Base-by-base conservation (phyloP, 64 coral and sea anemone species). In the Astreopora myriophthalma region DNA sequence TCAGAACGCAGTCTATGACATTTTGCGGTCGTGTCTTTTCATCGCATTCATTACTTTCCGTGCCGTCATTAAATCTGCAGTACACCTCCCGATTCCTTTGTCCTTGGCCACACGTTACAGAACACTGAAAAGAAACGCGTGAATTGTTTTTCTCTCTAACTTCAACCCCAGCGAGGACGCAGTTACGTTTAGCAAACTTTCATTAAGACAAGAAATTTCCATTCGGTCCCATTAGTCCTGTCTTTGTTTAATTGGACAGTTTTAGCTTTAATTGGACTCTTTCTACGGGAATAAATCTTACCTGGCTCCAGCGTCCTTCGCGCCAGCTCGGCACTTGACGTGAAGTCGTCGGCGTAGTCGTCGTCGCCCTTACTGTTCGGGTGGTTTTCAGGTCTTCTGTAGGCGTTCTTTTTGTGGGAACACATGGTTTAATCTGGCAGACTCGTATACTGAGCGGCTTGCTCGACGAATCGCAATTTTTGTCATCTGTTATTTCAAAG, bases 61-160 rank as follows among this genome's bases (percentile, higher is more conserved):
- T 36, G 20, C 74, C 83, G 8, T 87, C 62, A 48, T 64, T 48
- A 28, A 60, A 44, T n/a, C 40, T 77, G 51, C 93, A 95, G 2
- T 49, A 39, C 9, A 95, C 79, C 22, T 62, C 10, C 17, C 93
- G 79, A 46, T 39, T 61, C 11, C 69, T 73, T 40, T 74, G 51
- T 11, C 93, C 93, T 71, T 71, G 68, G 26, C 93, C 93, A 72
- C 93, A 95, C 13, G 78, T 86, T 17, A 90, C 87, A 67, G 93
- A 95, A 51, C 93, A 95, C 92, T 94, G 16, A 76, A 89, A 57
- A n/a, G 0, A 86, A 28, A 16, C 36, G 12, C 9, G 19, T 58
- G 17, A 55, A 16, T 79, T 27, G 44, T 44, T n/a, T n/a, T n/a
- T n/a, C n/a, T n/a, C n/a, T n/a, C n/a, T n/a, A n/a, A n/a, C n/a